phyloP scores from a whole-genome alignment of 2,888 invertebrate species.

The Microchrysa polita region DNA sequence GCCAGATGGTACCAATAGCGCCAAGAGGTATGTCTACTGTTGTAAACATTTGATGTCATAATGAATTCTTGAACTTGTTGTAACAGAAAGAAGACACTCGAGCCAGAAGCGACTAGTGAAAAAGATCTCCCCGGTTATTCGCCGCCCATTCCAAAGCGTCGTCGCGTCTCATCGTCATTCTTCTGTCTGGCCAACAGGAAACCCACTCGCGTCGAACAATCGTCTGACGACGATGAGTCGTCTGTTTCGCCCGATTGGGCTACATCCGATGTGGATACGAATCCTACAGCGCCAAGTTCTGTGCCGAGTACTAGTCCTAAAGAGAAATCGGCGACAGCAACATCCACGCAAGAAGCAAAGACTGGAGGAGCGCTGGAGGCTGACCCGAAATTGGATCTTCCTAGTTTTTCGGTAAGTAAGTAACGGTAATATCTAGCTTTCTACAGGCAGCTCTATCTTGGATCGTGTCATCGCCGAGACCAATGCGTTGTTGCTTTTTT shows the following conservation, averaged over 20 bases:
- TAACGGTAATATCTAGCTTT: too few relatives aligned
- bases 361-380: neutral
- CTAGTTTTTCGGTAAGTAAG: slow-evolving; percentile 27
- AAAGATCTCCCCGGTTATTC: slow-evolving; percentile 47
- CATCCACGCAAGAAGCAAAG: neutral
- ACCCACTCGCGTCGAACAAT: neutral
- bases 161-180: slow-evolving; percentile 50
- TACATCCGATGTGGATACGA: neutral
- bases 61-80: too few relatives aligned
- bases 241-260: neutral
- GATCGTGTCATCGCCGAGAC: too few relatives aligned
- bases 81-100: neutral
- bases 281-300: neutral
- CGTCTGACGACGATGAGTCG: slow-evolving; percentile 7
- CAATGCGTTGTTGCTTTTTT: too few relatives aligned
- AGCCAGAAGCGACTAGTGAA: slow-evolving; percentile 43
- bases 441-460: too few relatives aligned
- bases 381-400: neutral
- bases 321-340: neutral
- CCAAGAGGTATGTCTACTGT: neutral
- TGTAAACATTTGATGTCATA: too few relatives aligned
- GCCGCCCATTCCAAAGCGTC: slow-evolving; percentile 45
- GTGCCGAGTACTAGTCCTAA: neutral
- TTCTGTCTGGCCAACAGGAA: slow-evolving; percentile 46
- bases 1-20: neutral